Evolutionary conservation across 2,888 invertebrate species (phyloP), one percentile per base, ranked within the genome.

Genomic region (Hirtodrosophila duncani): DNA sequence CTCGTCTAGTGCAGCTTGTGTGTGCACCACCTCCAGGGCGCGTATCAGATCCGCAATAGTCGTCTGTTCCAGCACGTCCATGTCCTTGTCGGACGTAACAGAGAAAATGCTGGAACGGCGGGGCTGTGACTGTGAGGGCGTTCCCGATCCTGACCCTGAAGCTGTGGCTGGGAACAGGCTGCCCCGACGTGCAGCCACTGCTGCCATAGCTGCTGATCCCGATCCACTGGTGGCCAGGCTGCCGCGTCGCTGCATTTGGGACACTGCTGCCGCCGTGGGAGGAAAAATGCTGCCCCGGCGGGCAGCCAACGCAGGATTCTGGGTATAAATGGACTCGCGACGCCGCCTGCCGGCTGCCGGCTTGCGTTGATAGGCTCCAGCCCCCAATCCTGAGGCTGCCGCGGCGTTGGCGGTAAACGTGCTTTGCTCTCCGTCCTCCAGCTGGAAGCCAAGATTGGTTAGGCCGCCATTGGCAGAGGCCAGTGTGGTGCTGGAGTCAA

Each of bases 11-110:
- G 77, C 88, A 0, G 88, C 88, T 36, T 88, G 85, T 0, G 89
- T 86, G 61, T 91, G 91, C 17, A 94, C 88, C n/a, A 91, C 90
- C 33, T 93, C 92, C 34, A 95, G 86, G 0, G 94, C 94, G 45
- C 94, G 88, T 16, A 95, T 89, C 42, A 95, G 89, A 86, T 95
- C 94, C 1, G 94, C 95, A 8, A 95, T 89, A 13, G 94, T 93
- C 0, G 95, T 95, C 71, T 94, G 92, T 84, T 95, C 95, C 44
- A 95, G 87, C 7, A 94, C 89, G 72, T 85, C 80, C 58, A 83
- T 78, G 21, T 86, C 83, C 49, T 83, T 83, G 13, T 83, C 83
- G 0, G 83, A 85, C 7, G 84, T 71, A 1, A 83, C 71, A 4
- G 85, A 83, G 41, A 85, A 90, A 30, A 83, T 55, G 57, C 85